Evolutionary conservation across 2,113 vertebrate species (phyloP), one percentile per base, ranked within the genome.

Genomic region (Anhinga rufa): DNA sequence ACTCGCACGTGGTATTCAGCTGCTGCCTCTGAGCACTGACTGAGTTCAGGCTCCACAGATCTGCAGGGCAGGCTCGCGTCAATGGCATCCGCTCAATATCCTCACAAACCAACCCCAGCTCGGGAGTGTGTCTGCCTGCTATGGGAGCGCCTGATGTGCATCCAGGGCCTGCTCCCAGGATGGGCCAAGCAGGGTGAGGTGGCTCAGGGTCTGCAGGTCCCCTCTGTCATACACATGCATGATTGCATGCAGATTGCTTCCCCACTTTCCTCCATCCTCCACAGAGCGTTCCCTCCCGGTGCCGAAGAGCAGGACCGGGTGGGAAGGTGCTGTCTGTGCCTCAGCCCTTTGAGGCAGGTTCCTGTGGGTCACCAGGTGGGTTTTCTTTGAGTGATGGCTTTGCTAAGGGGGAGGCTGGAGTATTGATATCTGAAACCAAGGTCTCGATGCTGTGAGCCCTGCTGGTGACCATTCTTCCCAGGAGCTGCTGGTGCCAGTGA

Each of bases 221-320:
- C 36, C 22, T 5, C 4, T 60, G 6, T 29, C n/a, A 0, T 5
- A 29, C 36, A 10, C 0, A 1, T 32, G n/a, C n/a, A n/a, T n/a
- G n/a, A n/a, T n/a, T n/a, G n/a, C n/a, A n/a, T n/a, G 28, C 64
- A 1, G 14, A 24, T 55, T 21, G 36, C 16, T n/a, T 32, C 22
- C 13, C 9, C 2, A 1, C 34, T 68, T 54, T 25, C 7, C 19
- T 68, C 36, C 11, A 2, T 28, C 7, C 55, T 31, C 31, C 1
- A 5, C 74, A 8, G 85, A 52, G 25, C 7, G 1, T 42, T 57
- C 12, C 4, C 7, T 64, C 15, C 64, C 1, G 1, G 29, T 31
- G 52, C 57, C 1, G 7, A 32, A 48, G 17, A 14, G 32, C 32
- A 6, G 57, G n/a, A 13, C 31, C 0, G 11, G 42, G 32, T 22